Conservation (phyloP, 2,888 invertebrate species). For the Salticus scenicus region DNA sequence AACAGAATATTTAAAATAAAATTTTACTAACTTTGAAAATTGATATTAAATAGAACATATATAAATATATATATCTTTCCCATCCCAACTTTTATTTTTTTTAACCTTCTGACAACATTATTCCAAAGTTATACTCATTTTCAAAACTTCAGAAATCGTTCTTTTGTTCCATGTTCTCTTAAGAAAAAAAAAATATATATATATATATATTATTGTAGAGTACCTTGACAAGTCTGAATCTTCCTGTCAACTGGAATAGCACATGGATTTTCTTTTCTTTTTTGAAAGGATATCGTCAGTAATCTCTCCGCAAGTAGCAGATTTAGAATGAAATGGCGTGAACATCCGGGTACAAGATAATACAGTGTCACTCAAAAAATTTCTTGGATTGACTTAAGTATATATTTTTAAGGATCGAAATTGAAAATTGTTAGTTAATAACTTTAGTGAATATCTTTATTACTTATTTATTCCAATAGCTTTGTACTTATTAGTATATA, state of each 20-base stretch:
- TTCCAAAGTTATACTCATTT: background rate
- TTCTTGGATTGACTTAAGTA: background rate
- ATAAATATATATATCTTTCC: too few species aligned
- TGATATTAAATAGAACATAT: too few species aligned
- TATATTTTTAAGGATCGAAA: background rate
- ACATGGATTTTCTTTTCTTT: background rate
- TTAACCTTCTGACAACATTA: background rate
- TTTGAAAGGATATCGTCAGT: constrained; percentile 24
- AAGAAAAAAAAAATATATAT: constrained; percentile 24
- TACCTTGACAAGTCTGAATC: constrained; percentile 14
- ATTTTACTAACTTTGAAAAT: too few species aligned
- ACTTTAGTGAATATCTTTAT: too few species aligned
- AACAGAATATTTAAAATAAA: too few species aligned
- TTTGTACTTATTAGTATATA: too few species aligned
- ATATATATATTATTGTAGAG: constrained; percentile 4
- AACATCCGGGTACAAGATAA: constrained; percentile 39
- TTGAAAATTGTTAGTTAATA: too few species aligned
- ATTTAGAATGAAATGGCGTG: constrained; percentile 23
- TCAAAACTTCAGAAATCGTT: background rate
- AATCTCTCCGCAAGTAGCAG: constrained; percentile 34
- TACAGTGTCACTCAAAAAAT: constrained; percentile 1
- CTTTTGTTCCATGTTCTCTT: background rate
- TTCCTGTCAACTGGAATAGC: background rate
- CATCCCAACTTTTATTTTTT: too few species aligned
- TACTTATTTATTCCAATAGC: too few species aligned